Base-by-base conservation (phyloP, 2,888 invertebrate genomes). In the Scaeva pyrastri region DNA sequence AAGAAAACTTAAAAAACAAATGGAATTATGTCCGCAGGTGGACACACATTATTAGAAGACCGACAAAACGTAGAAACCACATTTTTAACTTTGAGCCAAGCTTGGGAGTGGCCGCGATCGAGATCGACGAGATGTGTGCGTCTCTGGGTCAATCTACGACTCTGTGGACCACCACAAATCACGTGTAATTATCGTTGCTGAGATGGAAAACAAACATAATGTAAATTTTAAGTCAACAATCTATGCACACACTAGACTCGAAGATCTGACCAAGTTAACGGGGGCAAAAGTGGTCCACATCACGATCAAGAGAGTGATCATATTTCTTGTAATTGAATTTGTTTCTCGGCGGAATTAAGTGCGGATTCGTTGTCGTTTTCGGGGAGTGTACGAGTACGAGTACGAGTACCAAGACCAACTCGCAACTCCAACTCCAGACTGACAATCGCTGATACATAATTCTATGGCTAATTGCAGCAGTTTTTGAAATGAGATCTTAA, bases 301-400 rank as follows among this genome's bases (percentile, higher is more conserved):
- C 31, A 72, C 41, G 80, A 55, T 58, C 68, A 66, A 77, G 58
- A 41, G 84, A 79, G 58, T 48, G 84, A 79, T 79, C 79, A 76
- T 79, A 84, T 68, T 79, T 75, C 68, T 1, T 68, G 80, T 70
- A 76, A 85, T 85, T 76, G 85, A 75, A 80, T 76, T 76, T 80
- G 85, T 80, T 64, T 70, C 76, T 80, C 43, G 68, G 73, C 12
- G 52, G 68, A 56, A 83, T 83, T 78, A 78, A 83, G 83, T 74
- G 52, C n/a, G 73, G 82, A 72, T 72, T 77, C 52, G 31, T 31
- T 72, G 12, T 50, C 56, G 11, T 56, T 62, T 74, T 64, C 26
- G 50, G 58, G 81, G 81, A 55, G 70, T 75, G 83, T 36, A 31
- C 26, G 16, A 50, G 60, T 56, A 68, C n/a, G n/a, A n/a, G n/a